phyloP scores from a whole-genome alignment of 1,140 invertebrate genomes.

The Bombyx mandarina region DNA sequence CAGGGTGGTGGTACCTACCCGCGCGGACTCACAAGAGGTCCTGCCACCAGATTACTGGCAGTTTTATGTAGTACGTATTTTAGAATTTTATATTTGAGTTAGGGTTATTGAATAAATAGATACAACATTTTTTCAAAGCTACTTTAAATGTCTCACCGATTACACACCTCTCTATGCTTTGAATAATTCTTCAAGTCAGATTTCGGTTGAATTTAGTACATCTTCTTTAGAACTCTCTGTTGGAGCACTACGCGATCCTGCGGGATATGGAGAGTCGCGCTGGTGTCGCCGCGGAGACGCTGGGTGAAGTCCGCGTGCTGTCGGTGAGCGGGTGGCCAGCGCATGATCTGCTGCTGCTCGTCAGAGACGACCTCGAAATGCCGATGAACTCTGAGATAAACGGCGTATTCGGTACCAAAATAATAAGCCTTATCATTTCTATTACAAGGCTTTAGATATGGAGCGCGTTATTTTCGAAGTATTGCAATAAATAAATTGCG shows the following conservation, averaged over 20 bases:
- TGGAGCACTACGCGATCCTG: conserved; percentile 40
- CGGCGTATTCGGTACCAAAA: conserved; percentile 37
- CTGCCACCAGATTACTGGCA: too few species aligned
- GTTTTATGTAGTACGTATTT: too few species aligned
- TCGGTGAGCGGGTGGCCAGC: conserved; percentile 47
- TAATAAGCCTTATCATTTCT: not conserved
- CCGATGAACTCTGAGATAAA: conserved; percentile 34
- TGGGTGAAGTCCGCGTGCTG: conserved; percentile 43
- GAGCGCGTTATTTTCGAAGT: too few species aligned
- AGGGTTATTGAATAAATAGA: too few species aligned
- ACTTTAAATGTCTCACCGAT: too few species aligned
- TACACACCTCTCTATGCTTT: too few species aligned
- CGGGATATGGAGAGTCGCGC: conserved; percentile 38
- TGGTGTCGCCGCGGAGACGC: conserved; percentile 23
- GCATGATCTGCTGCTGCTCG: conserved; percentile 45
- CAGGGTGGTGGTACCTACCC: too few species aligned
- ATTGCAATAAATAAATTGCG: too few species aligned
- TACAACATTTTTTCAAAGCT: too few species aligned
- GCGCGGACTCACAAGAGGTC: too few species aligned
- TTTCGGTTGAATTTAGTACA: not conserved
- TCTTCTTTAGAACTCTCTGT: conserved; percentile 34
- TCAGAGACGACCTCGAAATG: conserved; percentile 39
- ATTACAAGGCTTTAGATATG: too few species aligned
- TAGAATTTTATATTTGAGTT: too few species aligned
- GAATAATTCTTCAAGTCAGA: not conserved